Evolutionary conservation across 30 jellyfish, hydroid and myxozoan genomes (phyloP).

Genomic region (Aurelia sp.): DNA sequence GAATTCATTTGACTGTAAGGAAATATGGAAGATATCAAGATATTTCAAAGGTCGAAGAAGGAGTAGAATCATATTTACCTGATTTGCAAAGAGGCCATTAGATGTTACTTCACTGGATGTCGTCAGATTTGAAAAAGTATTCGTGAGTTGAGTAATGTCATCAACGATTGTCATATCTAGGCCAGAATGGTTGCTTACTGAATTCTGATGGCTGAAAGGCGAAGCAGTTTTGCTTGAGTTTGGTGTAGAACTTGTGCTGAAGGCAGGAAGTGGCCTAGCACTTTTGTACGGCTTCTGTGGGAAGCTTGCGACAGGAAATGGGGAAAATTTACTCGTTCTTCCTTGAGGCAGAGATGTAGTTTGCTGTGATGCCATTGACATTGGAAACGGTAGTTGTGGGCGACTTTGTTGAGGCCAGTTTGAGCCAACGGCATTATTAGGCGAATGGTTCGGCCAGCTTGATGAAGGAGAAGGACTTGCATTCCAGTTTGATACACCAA

Average conservation of each 20-base stretch:
- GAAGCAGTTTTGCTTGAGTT: conserved; percentile 40
- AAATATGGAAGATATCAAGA: background rate
- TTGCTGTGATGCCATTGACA: conserved; percentile 58
- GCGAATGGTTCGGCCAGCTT: conserved; percentile 90
- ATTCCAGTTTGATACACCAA: conserved; percentile 94
- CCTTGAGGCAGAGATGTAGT: conserved; percentile 31
- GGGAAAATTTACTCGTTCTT: conserved; percentile 62
- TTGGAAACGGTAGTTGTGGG: conserved; percentile 81
- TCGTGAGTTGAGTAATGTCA: conserved; percentile 92
- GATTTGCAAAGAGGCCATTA: conserved; percentile 86
- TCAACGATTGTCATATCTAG: conserved; percentile 92
- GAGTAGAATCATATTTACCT: conserved; percentile 42
- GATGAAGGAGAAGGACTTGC: conserved; percentile 83
- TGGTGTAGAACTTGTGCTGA: conserved; percentile 47
- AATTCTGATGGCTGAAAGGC: conserved; percentile 61
- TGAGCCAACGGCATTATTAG: conserved; percentile 69
- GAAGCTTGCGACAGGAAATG: conserved; percentile 66
- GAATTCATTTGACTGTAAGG: no score
- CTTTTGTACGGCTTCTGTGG: conserved; percentile 68
- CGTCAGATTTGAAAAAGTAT: conserved; percentile 87
- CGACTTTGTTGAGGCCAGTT: conserved; percentile 95
- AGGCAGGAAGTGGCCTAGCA: conserved; percentile 56
- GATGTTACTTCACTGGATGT: conserved; percentile 83
- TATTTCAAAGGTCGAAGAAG: background rate
- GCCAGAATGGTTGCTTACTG: conserved; percentile 68